These are phyloP conservation scores for Myotis vivesi DNA, from an alignment of 2,797 vertebrate genomes.

Conservation along the genomic window DNA sequence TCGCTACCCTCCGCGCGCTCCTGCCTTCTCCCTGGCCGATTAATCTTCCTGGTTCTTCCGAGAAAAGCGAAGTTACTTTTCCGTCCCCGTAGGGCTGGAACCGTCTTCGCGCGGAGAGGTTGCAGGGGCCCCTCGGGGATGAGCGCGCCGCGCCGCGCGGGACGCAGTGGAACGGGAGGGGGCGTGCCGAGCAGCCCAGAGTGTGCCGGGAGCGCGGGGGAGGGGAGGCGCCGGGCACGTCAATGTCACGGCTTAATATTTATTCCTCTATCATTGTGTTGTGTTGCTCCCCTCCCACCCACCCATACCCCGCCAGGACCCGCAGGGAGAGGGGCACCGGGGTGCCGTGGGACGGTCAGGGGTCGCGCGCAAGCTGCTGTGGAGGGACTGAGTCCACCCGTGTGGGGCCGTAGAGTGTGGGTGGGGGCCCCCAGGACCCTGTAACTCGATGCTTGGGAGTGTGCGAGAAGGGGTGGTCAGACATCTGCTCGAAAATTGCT, in stretches of 20 bases:
- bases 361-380: background rate
- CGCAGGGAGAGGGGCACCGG: background rate
- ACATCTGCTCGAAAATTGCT: constrained; percentile 72
- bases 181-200: constrained; percentile 73
- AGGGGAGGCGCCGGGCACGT: constrained; percentile 72
- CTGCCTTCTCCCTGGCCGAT: constrained; percentile 50
- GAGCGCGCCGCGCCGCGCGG: constrained; percentile 58
- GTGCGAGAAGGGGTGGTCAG: constrained; percentile 63
- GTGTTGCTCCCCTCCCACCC: background rate
- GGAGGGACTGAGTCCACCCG: background rate
- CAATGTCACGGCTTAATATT: constrained; percentile 76
- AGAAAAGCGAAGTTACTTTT: constrained; percentile 62
- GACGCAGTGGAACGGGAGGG: constrained; percentile 67
- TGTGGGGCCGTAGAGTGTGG: constrained; percentile 51
- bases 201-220: constrained; percentile 76
- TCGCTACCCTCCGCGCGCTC: constrained; percentile 34
- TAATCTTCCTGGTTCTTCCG: constrained; percentile 41
- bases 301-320: background rate
- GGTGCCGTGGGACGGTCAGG: background rate
- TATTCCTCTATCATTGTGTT: constrained; percentile 49
- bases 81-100: constrained; percentile 46
- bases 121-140: constrained; percentile 74
- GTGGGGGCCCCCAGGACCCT: constrained; percentile 71
- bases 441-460: constrained; percentile 72
- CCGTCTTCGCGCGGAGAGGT: constrained; percentile 50